phyloP scores from a whole-genome alignment of 2,888 invertebrate species.

The Dastarcus helophoroides region DNA sequence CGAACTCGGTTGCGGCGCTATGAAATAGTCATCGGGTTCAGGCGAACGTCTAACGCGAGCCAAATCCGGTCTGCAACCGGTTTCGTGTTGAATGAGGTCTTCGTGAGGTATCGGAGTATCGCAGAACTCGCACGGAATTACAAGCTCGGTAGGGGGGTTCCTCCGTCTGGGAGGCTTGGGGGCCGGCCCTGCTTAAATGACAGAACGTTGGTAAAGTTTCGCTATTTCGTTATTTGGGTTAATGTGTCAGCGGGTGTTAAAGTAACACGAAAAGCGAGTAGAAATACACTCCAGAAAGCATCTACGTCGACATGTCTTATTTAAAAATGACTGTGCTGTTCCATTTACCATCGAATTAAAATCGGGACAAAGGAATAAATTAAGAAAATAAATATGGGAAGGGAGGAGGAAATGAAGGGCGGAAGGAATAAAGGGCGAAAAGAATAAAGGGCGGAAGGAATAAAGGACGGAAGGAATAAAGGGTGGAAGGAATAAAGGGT shows the following conservation, averaged over 20 bases:
- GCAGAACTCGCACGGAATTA: slow-evolving; percentile 47
- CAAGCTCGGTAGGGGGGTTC: slow-evolving; percentile 41
- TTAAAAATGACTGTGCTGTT: too few relatives aligned
- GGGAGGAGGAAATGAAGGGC: too few relatives aligned
- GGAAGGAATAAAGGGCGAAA: too few relatives aligned
- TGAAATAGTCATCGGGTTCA: slow-evolving; percentile 21
- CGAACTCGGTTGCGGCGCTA: slow-evolving; percentile 18
- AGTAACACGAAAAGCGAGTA: slow-evolving; percentile 1
- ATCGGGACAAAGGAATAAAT: too few relatives aligned
- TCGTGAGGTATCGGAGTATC: slow-evolving; percentile 40
- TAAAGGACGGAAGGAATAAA: too few relatives aligned
- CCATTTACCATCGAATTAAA: too few relatives aligned
- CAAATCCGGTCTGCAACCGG: slow-evolving; percentile 37
- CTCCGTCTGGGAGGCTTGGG: slow-evolving; percentile 38
- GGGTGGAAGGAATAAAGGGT: too few relatives aligned
- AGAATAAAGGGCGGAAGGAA: too few relatives aligned
- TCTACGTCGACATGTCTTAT: too few relatives aligned
- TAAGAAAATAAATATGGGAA: too few relatives aligned
- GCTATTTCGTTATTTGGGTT: not conserved
- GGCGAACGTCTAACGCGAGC: slow-evolving; percentile 25
- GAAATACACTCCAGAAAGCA: too few relatives aligned
- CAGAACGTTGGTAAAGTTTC: slow-evolving; percentile 6
- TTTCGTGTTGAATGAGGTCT: slow-evolving; percentile 41
- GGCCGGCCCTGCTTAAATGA: slow-evolving; percentile 25
- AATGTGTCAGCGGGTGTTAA: too few relatives aligned